Conservation (phyloP, 2,888 invertebrate genomes). For the Oxystoma pomonae region DNA sequence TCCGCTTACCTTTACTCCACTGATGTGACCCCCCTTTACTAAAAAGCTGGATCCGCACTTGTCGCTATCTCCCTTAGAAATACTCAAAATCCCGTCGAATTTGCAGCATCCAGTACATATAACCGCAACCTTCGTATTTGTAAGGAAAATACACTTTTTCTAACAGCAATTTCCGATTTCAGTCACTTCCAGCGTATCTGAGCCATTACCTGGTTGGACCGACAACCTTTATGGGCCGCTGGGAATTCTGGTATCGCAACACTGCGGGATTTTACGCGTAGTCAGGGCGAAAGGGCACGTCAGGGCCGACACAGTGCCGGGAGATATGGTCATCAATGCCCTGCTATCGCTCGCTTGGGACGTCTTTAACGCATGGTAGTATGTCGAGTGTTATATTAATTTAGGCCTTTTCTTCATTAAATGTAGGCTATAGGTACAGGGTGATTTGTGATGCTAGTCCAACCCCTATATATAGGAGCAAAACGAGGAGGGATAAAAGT, state of each 20-base stretch:
- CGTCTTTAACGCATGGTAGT: constrained; percentile 30
- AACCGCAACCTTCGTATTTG: no score
- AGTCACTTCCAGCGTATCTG: constrained; percentile 47
- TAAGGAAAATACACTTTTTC: no score
- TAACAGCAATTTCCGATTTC: constrained; percentile 27
- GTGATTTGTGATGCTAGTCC: no score
- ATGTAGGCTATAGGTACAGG: no score
- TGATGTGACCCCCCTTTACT: no score
- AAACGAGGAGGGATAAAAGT: no score
- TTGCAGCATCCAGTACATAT: no score
- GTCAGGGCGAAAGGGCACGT: constrained; percentile 32
- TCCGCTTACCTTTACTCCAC: no score
- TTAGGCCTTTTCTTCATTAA: not conserved
- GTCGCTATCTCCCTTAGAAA: no score
- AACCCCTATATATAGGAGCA: no score
- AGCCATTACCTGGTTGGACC: constrained; percentile 58
- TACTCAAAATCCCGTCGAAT: no score
- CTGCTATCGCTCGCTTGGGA: constrained; percentile 46
- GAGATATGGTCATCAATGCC: constrained; percentile 44
- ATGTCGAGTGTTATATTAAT: not conserved
- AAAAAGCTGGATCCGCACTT: no score
- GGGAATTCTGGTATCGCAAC: constrained; percentile 45
- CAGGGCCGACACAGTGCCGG: constrained; percentile 43
- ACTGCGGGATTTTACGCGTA: constrained; percentile 54
- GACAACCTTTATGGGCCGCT: constrained; percentile 59